phyloP scores from a whole-genome alignment of 2,113 vertebrate genomes.

The Atherinomorus stipes region DNA sequence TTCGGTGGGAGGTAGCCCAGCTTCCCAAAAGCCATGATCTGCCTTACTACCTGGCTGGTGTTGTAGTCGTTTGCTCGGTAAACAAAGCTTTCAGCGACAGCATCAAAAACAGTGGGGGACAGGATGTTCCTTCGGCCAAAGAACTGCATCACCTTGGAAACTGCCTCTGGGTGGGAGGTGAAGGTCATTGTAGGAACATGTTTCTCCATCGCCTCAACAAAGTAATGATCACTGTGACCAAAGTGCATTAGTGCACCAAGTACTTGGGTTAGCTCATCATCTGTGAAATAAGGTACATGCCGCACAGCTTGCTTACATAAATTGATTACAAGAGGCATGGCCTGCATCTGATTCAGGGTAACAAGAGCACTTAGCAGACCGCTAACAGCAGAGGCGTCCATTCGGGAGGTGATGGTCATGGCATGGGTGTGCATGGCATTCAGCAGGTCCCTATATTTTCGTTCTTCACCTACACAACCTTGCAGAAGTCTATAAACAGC shows the following conservation, averaged over 20 bases:
- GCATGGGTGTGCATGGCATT: slow-evolving; percentile 83
- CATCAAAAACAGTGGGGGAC: slow-evolving; percentile 85
- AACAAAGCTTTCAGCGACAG: slow-evolving; percentile 88
- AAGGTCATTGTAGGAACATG: slow-evolving; percentile 69
- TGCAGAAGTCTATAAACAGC: slow-evolving; percentile 86
- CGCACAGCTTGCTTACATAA: slow-evolving; percentile 85
- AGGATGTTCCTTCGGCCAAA: slow-evolving; percentile 84
- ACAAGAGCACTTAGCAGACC: slow-evolving; percentile 84
- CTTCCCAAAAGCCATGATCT: slow-evolving; percentile 87
- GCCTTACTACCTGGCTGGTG: slow-evolving; percentile 84
- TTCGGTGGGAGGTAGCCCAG: slow-evolving; percentile 91
- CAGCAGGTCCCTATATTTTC: slow-evolving; percentile 81
- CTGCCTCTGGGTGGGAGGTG: slow-evolving; percentile 80
- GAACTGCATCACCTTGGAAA: slow-evolving; percentile 86
- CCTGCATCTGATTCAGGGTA: slow-evolving; percentile 82
- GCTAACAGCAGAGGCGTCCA: slow-evolving; percentile 81
- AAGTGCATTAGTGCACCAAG: slow-evolving; percentile 88
- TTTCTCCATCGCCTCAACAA: slow-evolving; percentile 86
- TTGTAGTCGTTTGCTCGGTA: slow-evolving; percentile 85
- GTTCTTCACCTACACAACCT: slow-evolving; percentile 45
- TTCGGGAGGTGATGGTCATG: slow-evolving; percentile 56
- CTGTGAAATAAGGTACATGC: slow-evolving; percentile 83
- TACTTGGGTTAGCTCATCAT: slow-evolving; percentile 84
- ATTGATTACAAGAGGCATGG: slow-evolving; percentile 84
- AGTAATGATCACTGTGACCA: slow-evolving; percentile 83